Percentiles rank a stretch among this genome's conserved stretches.
These are phyloP conservation scores for Phrynosoma platyrhinos DNA, from an alignment of 2,113 vertebrate species.

Conservation along the genomic window DNA sequence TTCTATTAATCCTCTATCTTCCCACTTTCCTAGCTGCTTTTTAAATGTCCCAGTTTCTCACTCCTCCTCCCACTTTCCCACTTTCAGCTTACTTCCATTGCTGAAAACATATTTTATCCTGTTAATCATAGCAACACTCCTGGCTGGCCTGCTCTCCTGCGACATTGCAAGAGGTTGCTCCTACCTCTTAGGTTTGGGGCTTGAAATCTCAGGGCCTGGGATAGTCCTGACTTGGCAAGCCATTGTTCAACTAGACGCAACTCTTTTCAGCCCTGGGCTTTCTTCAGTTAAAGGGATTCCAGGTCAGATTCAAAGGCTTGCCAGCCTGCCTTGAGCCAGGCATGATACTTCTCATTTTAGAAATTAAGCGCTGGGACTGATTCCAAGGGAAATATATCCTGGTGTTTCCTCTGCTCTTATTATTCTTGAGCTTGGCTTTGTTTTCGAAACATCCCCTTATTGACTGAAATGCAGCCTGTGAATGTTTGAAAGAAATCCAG, in stretches of 20 bases:
- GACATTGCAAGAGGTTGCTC: too few relatives aligned
- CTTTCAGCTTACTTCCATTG: too few relatives aligned
- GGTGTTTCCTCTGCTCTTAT: background rate
- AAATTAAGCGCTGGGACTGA: constrained; percentile 7
- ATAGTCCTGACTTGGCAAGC: too few relatives aligned
- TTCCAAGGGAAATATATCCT: background rate
- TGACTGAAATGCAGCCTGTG: background rate
- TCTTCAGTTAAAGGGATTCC: background rate
- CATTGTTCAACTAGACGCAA: background rate
- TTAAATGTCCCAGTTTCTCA: too few relatives aligned
- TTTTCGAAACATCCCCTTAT: background rate
- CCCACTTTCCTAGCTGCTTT: too few relatives aligned
- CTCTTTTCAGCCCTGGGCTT: background rate
- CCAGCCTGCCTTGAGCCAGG: background rate
- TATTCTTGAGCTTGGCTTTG: background rate
- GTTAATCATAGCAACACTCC: too few relatives aligned
- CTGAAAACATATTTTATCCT: too few relatives aligned
- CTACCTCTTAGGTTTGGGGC: too few relatives aligned
- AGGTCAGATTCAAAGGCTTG: background rate
- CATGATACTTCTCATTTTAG: background rate
- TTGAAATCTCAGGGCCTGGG: too few relatives aligned
- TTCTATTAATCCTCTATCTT: too few relatives aligned
- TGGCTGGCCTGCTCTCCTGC: too few relatives aligned
- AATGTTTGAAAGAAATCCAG: background rate
- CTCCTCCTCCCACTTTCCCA: too few relatives aligned